A percentile compares a stretch with the other conserved stretches of the same genome.
Evolutionary conservation across 35 echinoderm and acorn worm genomes (phyloP).

Genomic region (Hemicentrotus pulcherrimus): DNA sequence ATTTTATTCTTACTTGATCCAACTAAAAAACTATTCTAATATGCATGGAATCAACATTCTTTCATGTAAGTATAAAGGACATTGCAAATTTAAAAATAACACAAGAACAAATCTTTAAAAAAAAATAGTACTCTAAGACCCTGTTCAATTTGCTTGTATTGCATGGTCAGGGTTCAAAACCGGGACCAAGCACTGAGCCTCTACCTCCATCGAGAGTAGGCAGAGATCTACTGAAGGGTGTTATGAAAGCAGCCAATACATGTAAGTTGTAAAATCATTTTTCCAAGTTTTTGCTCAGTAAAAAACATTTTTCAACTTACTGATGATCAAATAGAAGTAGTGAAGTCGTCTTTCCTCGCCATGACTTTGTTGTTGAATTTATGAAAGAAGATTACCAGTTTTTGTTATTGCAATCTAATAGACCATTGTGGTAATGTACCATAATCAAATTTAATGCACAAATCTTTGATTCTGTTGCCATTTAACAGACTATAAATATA

Average conservation of each 20-base stretch:
- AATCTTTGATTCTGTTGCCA: no score
- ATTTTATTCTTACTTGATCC: not conserved
- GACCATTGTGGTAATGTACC: no score
- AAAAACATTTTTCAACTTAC: not conserved
- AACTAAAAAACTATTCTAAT: no score
- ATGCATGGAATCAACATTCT: no score
- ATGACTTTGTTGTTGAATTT: not conserved
- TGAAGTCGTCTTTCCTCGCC: not conserved
- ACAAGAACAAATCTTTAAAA: no score
- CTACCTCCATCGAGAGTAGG: not conserved
- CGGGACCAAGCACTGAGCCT: conserved; percentile 15
- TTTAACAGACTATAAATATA: no score
- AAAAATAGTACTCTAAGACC: not conserved
- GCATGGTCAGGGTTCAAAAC: not conserved
- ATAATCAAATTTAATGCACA: no score
- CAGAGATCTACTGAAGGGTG: conserved; percentile 23
- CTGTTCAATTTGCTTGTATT: not conserved
- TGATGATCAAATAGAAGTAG: not conserved
- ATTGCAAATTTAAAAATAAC: no score
- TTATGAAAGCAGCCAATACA: conserved; percentile 35
- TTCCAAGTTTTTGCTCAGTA: not conserved
- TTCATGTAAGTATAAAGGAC: no score
- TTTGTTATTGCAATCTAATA: not conserved
- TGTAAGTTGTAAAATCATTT: not conserved
- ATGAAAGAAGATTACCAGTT: not conserved